phyloP scores from a whole-genome alignment of 2,888 invertebrate genomes.

The Ferdinandea cuprea region DNA sequence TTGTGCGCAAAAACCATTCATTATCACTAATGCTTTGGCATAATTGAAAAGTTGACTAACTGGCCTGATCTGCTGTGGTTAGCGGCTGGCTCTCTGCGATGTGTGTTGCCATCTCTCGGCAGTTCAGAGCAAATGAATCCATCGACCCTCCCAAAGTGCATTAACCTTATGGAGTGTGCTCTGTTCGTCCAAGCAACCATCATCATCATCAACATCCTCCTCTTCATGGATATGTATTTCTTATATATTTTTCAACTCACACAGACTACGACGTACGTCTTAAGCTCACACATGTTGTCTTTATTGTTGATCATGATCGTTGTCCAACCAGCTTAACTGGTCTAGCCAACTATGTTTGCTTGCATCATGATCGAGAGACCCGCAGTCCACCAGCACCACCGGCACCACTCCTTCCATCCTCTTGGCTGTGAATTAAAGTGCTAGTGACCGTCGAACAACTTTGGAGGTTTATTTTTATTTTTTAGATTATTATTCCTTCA shows the following conservation, averaged over 20 bases:
- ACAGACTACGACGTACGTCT: constrained; percentile 4
- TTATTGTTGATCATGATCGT: constrained; percentile 61
- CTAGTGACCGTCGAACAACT: constrained; percentile 63
- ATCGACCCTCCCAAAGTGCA: constrained; percentile 70
- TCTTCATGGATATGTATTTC: constrained; percentile 32
- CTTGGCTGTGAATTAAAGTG: constrained; percentile 48
- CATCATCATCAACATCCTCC: constrained; percentile 33
- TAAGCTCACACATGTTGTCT: constrained; percentile 1
- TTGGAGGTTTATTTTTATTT: constrained; percentile 39
- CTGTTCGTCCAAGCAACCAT: constrained; percentile 41
- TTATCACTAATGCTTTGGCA: constrained; percentile 63
- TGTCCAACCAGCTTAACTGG: constrained; percentile 74
- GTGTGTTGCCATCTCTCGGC: constrained; percentile 49
- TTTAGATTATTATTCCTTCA: constrained; percentile 6
- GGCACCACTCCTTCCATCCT: no score
- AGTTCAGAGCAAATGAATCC: constrained; percentile 63
- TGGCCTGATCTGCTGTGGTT: constrained; percentile 26
- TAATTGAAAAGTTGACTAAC: constrained; percentile 71
- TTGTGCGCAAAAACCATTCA: constrained; percentile 64
- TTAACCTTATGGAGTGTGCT: constrained; percentile 62
- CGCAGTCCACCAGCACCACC: constrained; percentile 2
- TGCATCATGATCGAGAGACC: constrained; percentile 31
- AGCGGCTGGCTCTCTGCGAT: not conserved
- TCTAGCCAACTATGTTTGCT: constrained; percentile 52
- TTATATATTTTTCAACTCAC: not conserved